Evolutionary conservation across 2,888 invertebrate genomes (phyloP), one percentile per base, ranked within the genome.

Genomic region (Piscicola geometra): DNA sequence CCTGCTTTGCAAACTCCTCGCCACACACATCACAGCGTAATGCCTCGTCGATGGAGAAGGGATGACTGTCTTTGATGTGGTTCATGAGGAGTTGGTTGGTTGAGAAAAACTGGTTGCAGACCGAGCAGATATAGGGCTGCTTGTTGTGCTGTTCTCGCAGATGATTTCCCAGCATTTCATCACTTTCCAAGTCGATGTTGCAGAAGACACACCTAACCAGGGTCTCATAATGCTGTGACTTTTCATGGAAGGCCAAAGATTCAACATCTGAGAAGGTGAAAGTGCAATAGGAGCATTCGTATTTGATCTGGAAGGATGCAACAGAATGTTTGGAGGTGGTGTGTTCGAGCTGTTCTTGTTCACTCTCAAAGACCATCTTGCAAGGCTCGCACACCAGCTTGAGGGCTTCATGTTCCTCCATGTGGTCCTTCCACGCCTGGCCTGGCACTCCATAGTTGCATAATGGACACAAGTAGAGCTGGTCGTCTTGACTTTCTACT

Each of bases 391-490:
- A 56, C 25, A 56, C 60, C 25, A 56, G 25, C 25, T 56, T 56
- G 3, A 18, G 5, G 25, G n/a, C n/a, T 3, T n/a, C 60, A 56
- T 56, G 60, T 21, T 56, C 60, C n/a, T 56, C 60, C 60, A 56
- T 56, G 25, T 56, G 60, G n/a, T 56, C 25, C 21, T 25, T 25
- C 60, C 60, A 56, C 3, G 3, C n/a, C 3, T 56, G 15, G 9
- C n/a, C 60, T 56, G 60, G 3, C 9, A 56, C 60, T 56, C 60
- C 60, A 56, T 25, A 56, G n/a, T 56, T 56, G 60, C 60, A 56
- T 3, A 56, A 5, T 25, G 60, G n/a, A 56, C 60, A 56, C 60
- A 56, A 5, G n/a, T 56, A 56, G 3, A 56, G 5, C 60, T 47
- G 50, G 50, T 47, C 50, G 12, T 21, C 50, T 47, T 47, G 50